These are phyloP conservation scores for Hypothenemus hampei DNA, from an alignment of 1,140 invertebrate genomes.

Conservation along the genomic window DNA sequence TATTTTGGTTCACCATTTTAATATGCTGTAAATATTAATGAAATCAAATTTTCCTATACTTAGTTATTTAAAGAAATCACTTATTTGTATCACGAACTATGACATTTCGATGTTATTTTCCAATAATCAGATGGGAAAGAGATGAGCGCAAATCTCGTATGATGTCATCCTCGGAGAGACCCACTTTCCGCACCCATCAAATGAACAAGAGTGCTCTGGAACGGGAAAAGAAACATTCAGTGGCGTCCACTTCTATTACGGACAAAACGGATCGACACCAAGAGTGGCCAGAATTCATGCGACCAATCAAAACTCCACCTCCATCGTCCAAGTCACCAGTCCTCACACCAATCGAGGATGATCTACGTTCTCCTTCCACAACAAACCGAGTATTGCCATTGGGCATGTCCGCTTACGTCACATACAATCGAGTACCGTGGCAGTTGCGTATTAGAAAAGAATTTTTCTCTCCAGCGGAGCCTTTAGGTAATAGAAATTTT, in stretches of 20 bases:
- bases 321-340: slow-evolving; percentile 42
- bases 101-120: too few relatives aligned
- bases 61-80: too few relatives aligned
- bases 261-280: slow-evolving; percentile 71
- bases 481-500: slow-evolving; percentile 49
- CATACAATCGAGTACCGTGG: slow-evolving; percentile 89
- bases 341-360: too few relatives aligned
- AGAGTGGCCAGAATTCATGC: slow-evolving; percentile 66
- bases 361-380: slow-evolving; percentile 39
- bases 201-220: slow-evolving; percentile 57
- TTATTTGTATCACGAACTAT: too few relatives aligned
- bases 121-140: slow-evolving; percentile 48
- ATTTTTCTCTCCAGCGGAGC: slow-evolving; percentile 87
- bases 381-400: slow-evolving; percentile 45
- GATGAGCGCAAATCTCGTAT: slow-evolving; percentile 44
- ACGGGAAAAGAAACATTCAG: slow-evolving; percentile 67
- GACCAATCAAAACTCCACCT: slow-evolving; percentile 55
- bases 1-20: too few relatives aligned
- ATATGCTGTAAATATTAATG: too few relatives aligned
- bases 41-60: too few relatives aligned
- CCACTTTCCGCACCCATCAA: slow-evolving; percentile 61
- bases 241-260: slow-evolving; percentile 63
- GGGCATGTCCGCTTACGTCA: slow-evolving; percentile 66
- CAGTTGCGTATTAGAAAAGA: slow-evolving; percentile 86
- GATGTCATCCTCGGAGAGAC: slow-evolving; percentile 43